Evolutionary conservation across 2,888 invertebrate genomes (phyloP).

Genomic region (Agrochola lota): DNA sequence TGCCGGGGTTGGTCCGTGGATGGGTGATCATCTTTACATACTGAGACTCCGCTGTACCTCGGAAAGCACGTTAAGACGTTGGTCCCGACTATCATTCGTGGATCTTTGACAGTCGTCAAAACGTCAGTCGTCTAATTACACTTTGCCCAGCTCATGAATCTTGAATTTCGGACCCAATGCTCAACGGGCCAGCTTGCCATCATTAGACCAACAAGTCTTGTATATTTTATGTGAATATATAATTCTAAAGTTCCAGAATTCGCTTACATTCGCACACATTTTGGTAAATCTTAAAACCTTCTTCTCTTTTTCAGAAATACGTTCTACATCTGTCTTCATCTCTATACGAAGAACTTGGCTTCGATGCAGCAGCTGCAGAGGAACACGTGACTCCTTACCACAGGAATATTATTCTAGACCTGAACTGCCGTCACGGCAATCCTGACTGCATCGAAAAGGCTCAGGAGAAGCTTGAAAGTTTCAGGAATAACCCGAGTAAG

Average conservation of each 20-base stretch:
- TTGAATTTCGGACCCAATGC: background rate
- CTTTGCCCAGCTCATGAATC: background rate
- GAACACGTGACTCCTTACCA: slow-evolving; percentile 84
- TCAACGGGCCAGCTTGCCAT: background rate
- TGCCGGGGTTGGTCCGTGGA: too few species aligned
- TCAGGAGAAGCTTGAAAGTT: slow-evolving; percentile 75
- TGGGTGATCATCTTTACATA: too few species aligned
- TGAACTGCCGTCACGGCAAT: slow-evolving; percentile 85
- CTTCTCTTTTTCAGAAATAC: slow-evolving; percentile 73
- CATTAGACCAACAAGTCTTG: background rate
- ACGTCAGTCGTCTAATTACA: too few species aligned
- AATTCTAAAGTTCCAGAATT: background rate
- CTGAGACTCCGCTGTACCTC: too few species aligned
- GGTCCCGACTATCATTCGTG: too few species aligned
- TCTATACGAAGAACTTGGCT: slow-evolving; percentile 81
- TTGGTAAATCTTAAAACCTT: background rate
- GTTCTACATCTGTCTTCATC: slow-evolving; percentile 80
- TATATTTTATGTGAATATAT: too few species aligned
- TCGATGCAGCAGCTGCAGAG: slow-evolving; percentile 71
- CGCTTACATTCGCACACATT: too few species aligned
- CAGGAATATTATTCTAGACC: slow-evolving; percentile 82
- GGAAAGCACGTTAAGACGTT: too few species aligned
- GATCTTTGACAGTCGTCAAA: too few species aligned
- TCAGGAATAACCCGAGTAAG: slow-evolving; percentile 85
- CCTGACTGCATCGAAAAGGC: slow-evolving; percentile 77